Base-by-base conservation (phyloP, 2,888 invertebrate genomes). In the Drosophila pseudotakahashii region DNA sequence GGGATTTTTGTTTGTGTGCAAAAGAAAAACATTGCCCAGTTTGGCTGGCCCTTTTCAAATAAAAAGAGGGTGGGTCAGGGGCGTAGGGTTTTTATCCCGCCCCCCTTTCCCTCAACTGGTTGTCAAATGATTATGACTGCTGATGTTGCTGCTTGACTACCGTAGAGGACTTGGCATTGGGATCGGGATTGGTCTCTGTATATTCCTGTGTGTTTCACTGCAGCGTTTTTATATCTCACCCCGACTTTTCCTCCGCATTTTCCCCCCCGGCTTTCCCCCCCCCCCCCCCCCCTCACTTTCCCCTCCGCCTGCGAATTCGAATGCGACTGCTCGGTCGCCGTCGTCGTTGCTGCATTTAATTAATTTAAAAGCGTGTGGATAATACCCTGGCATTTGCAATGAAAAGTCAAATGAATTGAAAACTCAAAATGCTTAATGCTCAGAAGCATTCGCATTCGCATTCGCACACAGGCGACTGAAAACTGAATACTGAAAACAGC, bases 361-460 rank as follows among this genome's bases (percentile, higher is more conserved):
- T 89, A 90, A 89, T 84, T 89, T 90, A 88, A 90, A 89, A 90
- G 90, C 90, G 90, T 90, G 89, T 84, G 87, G 89, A 89, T 90
- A 89, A 90, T 89, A 77, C 82, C 76, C 64, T 71, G 73, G 74
- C 74, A 75, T 79, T 80, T 81, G 75, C 80, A 81, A 85, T 85
- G 79, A 87, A 87, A 85, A 85, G 88, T 88, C 88, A 85, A 85
- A 87, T 87, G 85, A 84, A 84, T 87, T 83, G 83, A 81, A 87
- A 84, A 84, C 76, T 78, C 64, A 77, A 86, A 85, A 84, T 76
- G 74, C 63, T 73, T 79, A 80, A 84, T 80, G 54, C 81, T 74
- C 23, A 61, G 70, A 73, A 76, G 79, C 58, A 79, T 42, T 44
- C 44, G 79, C 57, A 79, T 42, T 44, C 44, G 79, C 57, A 77